Evolutionary conservation across 2,888 invertebrate genomes (phyloP), one percentile per base, ranked within the genome.

Genomic region (Nezara viridula): DNA sequence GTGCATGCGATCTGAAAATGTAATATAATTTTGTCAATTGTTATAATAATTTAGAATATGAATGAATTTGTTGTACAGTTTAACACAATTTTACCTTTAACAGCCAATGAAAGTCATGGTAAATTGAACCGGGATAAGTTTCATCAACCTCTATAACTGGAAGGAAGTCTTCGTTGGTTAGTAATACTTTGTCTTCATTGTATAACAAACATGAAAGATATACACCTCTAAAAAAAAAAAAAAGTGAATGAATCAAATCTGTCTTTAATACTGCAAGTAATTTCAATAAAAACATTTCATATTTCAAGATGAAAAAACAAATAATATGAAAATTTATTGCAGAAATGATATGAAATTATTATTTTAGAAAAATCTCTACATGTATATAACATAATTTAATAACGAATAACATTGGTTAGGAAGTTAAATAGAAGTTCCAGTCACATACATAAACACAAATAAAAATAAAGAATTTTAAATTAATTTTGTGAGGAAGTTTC

Each of bases 141-240:
- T 99, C 99, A 93, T 99, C 99, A 87, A 99, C 97, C 94, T 99
- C 98, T 92, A 99, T 97, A 90, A 98, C 97, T 0, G 99, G 99
- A 90, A 99, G 94, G 93, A 98, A 98, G 93, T 99, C 99, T 93
- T 99, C 99, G 92, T 98, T 98, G 55, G 99, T 99, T 89, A 98
- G 98, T 92, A 99, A 94, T 87, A 99, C 96, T 93, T 97, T 98
- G 93, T 99, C 98, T 92, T 99, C 99, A 92, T 97, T 97, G 94
- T 98, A 98, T 66, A 99, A 94, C 90, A 99, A 95, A 92, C 98
- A 98, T 0, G 98, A 97, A 91, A 99, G 94, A 92, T 98, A 98
- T 12, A 98, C 97, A 3, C 99, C 99, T 90, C 99, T 98, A 94
- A 10, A 94, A 94, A 89, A 87, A 90, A 89, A 88, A 89, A 87